Evolutionary conservation across 2,888 invertebrate species (phyloP), one percentile per base, ranked within the genome.

Genomic region (Athripsodes cinereus): DNA sequence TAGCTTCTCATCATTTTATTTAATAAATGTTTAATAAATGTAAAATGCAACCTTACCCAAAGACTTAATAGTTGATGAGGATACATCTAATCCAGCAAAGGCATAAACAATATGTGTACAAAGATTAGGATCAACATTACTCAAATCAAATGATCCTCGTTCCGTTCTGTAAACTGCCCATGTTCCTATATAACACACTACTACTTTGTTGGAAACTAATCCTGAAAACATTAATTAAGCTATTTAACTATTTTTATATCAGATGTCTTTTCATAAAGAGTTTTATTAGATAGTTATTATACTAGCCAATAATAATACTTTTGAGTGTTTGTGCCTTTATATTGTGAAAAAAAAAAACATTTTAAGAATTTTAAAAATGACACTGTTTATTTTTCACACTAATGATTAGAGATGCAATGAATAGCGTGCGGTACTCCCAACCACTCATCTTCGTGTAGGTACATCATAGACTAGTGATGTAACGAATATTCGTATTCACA

Each of bases 71-170:
- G 80, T 77, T 67, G 83, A 82, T 8, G 82, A 79, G 1, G 78
- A 75, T 11, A 79, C 76, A 65, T 92, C 84, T 22, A 93, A 72
- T 0, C 92, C 92, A 13, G 89, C 88, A 70, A 92, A 92, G 3
- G 90, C 83, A 68, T 92, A 92, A 10, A 92, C 82, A 8, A 90
- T 74, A 67, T 92, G 91, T 0, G 91, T 91, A 71, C 92, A 92
- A 6, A 90, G 74, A 13, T 80, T 79, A 0, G 91, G 87, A 64
- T 86, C 85, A 64, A 92, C 79, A 69, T 89, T 76, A 22, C 84
- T 82, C 19, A 88, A 73, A 2, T 75, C 74, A 71, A 85, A 92
- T 62, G 80, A 79, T 0, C 88, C 91, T 21, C 74, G 78, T 0
- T 72, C 80, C 0, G 82, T 81, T 18, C 92, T 77, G 74, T 91